phyloP scores from a whole-genome alignment of 92 coral and sea anemone species.

The Phymanthus crucifer region DNA sequence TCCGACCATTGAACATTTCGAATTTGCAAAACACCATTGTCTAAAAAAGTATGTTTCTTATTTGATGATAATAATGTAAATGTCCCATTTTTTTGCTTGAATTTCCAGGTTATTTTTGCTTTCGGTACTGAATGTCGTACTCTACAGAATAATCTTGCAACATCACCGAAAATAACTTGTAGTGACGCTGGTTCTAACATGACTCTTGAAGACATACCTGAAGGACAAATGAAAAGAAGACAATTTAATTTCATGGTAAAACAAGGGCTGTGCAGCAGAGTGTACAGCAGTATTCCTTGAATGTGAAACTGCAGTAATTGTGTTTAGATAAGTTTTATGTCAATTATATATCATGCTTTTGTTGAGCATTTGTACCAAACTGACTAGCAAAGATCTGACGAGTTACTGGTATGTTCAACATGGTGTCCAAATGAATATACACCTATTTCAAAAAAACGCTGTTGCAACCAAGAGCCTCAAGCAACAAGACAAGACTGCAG shows the following conservation, averaged over 20 bases:
- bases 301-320: too few species aligned
- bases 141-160: constrained; percentile 70
- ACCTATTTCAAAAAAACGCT: too few species aligned
- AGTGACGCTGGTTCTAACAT: constrained; percentile 48
- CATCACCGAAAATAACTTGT: constrained; percentile 60
- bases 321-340: too few species aligned
- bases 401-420: too few species aligned
- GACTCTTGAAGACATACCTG: constrained; percentile 83
- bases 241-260: background rate
- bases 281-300: too few species aligned
- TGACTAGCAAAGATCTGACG: too few species aligned
- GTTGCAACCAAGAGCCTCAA: too few species aligned
- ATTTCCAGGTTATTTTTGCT: constrained; percentile 62
- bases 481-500: too few species aligned
- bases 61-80: constrained; percentile 32
- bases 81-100: constrained; percentile 44
- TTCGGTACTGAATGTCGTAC: constrained; percentile 67
- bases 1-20: constrained; percentile 50
- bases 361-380: too few species aligned
- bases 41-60: constrained; percentile 49
- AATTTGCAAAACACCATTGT: constrained; percentile 72
- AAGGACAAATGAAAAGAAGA: background rate
- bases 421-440: too few species aligned
- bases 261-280: too few species aligned
- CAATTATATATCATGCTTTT: too few species aligned